phyloP scores from a whole-genome alignment of 2,797 vertebrate species.

The Lepus oiostolus region DNA sequence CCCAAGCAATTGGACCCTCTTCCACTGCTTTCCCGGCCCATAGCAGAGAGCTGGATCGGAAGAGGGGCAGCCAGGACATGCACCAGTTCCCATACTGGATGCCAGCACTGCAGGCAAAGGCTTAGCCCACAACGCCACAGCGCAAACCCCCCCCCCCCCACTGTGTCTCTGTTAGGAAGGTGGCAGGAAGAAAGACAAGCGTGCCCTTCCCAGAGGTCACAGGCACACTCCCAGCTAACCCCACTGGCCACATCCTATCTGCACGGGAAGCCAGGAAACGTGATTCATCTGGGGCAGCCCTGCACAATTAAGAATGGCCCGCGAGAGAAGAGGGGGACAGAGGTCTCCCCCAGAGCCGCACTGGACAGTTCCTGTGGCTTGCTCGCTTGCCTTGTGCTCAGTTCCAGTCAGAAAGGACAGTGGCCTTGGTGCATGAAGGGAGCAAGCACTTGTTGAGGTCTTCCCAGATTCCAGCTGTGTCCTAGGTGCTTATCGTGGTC shows the following conservation, averaged over 20 bases:
- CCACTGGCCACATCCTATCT: neutral
- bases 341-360: neutral
- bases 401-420: neutral
- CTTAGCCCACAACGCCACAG: too few species aligned
- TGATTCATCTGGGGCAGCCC: neutral
- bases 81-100: too few species aligned
- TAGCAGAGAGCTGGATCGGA: too few species aligned
- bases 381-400: rapidly evolving
- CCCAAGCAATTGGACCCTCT: too few species aligned
- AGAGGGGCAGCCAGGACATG: too few species aligned
- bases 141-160: too few species aligned
- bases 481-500: neutral
- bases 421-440: rapidly evolving
- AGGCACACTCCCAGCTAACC: neutral
- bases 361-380: neutral
- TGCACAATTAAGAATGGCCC: neutral
- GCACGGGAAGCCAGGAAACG: neutral
- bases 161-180: neutral
- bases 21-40: too few species aligned
- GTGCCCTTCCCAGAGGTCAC: neutral
- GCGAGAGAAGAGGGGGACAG: neutral
- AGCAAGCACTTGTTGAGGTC: neutral
- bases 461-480: neutral
- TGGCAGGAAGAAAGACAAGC: neutral
- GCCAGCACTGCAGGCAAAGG: too few species aligned